A percentile compares a stretch with the other conserved stretches of the same genome.
Evolutionary conservation across 2,113 vertebrate genomes (phyloP).

Genomic region (Oreotrochilus melanogaster): DNA sequence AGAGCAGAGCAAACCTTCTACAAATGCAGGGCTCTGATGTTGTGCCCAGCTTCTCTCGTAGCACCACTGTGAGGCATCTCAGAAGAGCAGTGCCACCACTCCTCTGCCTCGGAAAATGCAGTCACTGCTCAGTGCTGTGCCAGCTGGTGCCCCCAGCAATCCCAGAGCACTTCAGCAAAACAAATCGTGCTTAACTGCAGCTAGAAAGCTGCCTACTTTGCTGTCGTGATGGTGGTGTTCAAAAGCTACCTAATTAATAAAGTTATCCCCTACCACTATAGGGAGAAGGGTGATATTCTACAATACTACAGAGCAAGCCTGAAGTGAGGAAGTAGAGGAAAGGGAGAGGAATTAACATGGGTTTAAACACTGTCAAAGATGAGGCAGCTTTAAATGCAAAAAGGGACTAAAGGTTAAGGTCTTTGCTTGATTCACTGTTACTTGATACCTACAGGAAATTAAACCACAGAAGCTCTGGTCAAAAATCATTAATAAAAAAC

Average conservation of each 20-base stretch:
- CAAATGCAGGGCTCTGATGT: neutral
- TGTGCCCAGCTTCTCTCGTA: neutral
- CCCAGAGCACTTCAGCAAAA: neutral
- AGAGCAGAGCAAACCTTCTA: neutral
- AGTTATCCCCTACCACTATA: neutral
- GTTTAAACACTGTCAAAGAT: slow-evolving; percentile 64
- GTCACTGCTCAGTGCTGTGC: neutral
- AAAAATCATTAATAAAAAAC: slow-evolving; percentile 68
- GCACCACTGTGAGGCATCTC: neutral
- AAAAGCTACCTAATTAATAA: neutral
- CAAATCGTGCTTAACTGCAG: neutral
- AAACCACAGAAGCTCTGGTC: slow-evolving; percentile 63
- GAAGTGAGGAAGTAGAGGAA: neutral
- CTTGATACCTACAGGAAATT: slow-evolving; percentile 80
- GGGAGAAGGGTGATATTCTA: neutral
- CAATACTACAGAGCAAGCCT: neutral
- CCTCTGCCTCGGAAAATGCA: neutral
- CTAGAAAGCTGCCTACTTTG: neutral
- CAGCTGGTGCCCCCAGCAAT: neutral
- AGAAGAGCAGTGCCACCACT: rapidly evolving
- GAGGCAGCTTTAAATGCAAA: slow-evolving; percentile 60
- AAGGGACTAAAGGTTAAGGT: slow-evolving; percentile 63
- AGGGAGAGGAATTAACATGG: slow-evolving; percentile 29
- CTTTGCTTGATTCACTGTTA: slow-evolving; percentile 73
- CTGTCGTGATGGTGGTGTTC: neutral